phyloP scores from a whole-genome alignment of 2,888 invertebrate species.

The Callinectes sapidus region DNA sequence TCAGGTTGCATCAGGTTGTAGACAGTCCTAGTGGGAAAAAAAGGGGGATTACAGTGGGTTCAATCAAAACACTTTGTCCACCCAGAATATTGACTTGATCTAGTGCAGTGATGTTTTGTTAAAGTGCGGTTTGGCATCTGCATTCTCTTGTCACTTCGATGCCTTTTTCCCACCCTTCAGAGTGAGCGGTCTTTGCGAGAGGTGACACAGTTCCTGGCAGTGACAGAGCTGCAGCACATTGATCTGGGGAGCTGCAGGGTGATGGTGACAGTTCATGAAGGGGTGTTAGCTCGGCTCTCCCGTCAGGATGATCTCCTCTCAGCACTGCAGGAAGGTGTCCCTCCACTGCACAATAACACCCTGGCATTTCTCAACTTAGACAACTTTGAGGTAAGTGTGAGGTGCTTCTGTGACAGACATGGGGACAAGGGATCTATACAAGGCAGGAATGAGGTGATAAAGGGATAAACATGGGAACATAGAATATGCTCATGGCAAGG shows the following conservation, averaged over 20 bases:
- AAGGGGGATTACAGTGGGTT: too few species aligned
- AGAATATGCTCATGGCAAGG: too few species aligned
- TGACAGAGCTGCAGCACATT: constrained; percentile 70
- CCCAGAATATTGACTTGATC: too few species aligned
- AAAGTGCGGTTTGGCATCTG: too few species aligned
- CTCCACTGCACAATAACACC: constrained; percentile 68
- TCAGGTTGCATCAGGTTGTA: background rate
- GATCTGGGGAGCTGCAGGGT: constrained; percentile 68
- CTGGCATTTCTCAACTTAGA: constrained; percentile 71
- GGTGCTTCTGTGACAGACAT: background rate
- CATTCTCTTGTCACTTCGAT: background rate
- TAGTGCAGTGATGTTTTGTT: too few species aligned
- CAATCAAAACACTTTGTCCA: too few species aligned
- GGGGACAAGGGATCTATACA: background rate
- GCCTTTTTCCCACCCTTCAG: constrained; percentile 38
- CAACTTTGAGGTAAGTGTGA: constrained; percentile 66
- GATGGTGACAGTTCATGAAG: constrained; percentile 68
- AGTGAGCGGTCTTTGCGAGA: constrained; percentile 68
- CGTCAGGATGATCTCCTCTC: constrained; percentile 69
- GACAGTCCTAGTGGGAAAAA: background rate
- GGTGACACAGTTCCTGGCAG: constrained; percentile 62
- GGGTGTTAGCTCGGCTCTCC: constrained; percentile 65
- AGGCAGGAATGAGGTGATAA: background rate
- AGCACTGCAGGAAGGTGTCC: constrained; percentile 71
- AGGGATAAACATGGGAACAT: background rate